These are phyloP conservation scores for Chironomus riparius DNA, from an alignment of 2,888 invertebrate genomes.

Conservation along the genomic window DNA sequence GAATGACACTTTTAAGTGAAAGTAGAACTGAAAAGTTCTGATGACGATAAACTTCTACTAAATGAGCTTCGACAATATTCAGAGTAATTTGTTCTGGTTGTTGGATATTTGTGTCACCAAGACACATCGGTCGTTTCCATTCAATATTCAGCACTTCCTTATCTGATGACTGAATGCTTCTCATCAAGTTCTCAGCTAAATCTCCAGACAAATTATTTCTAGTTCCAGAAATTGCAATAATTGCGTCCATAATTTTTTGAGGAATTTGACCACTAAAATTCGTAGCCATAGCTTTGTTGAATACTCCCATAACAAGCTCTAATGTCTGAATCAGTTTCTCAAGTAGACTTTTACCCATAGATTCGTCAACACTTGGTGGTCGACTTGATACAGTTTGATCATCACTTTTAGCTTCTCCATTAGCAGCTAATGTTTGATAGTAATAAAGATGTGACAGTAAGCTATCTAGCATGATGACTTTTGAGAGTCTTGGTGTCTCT, in stretches of 20 bases:
- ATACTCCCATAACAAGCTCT: constrained; percentile 33
- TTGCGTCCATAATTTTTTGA: constrained; percentile 35
- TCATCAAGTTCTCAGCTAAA: constrained; percentile 38
- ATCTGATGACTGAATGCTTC: constrained; percentile 39
- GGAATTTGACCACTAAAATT: constrained; percentile 37
- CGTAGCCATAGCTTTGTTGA: constrained; percentile 37
- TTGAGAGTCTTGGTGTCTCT: constrained; percentile 39
- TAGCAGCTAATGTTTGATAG: constrained; percentile 39
- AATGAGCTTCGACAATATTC: constrained; percentile 40
- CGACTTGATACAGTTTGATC: constrained; percentile 32
- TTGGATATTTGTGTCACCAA: constrained; percentile 31
- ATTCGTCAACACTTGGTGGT: constrained; percentile 28
- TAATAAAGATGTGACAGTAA: constrained; percentile 37
- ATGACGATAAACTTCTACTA: constrained; percentile 38
- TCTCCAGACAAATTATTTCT: constrained; percentile 38
- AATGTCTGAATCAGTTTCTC: constrained; percentile 37
- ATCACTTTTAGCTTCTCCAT: constrained; percentile 37
- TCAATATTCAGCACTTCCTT: constrained; percentile 39
- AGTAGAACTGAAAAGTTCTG: constrained; percentile 37
- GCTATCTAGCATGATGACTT: constrained; percentile 39
- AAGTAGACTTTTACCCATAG: constrained; percentile 35
- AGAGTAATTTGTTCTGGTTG: constrained; percentile 40
- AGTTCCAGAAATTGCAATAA: constrained; percentile 39
- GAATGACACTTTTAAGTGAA: constrained; percentile 40
- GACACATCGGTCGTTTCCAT: constrained; percentile 39